Base-by-base conservation (phyloP, 2,888 invertebrate genomes). In the Cryptocephalus moraei region DNA sequence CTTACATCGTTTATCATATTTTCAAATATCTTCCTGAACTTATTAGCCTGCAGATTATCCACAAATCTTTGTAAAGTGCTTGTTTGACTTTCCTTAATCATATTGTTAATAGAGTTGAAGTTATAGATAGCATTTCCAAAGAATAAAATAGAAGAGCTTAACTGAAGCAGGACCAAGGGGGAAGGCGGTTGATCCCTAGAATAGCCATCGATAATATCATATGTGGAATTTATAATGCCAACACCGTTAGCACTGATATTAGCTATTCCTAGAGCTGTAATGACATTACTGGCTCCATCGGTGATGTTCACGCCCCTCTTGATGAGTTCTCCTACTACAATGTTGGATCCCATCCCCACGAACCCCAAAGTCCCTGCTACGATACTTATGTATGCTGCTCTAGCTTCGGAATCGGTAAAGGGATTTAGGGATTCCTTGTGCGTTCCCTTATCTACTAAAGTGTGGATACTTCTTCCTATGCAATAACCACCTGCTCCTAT, bases 361-460 rank as follows among this genome's bases (percentile, higher is more conserved):
- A 79, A 67, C 0, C 79, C 77, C 1, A 78, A 71, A 39, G 74
- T 69, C 0, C 78, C 78, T 2, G 77, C 77, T 0, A 75, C 72
- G 39, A 80, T 76, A 62, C 77, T 79, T 32, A 80, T 56, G 71
- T 79, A 79, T 45, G 78, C 78, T 41, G 75, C 75, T n/a, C 79
- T 71, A 0, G 79, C 78, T 48, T 79, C 78, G 0, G 75, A 61
- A 57, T 79, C 74, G 31, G 66, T 66, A 1, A 77, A 71, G 53
- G 74, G n/a, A n/a, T 6, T 22, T 22, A 22, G 6, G 22, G 22
- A 22, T 6, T 22, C 22, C 6, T 6, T 73, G 22, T 22, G 22
- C 22, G 22, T 22, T 22, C 22, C 22, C 22, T 6, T 22, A 22
- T 22, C 22, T 22, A 22, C 22, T 2, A 22, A 6, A 22, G 22